These are phyloP conservation scores for Ophraella communa DNA, from an alignment of 2,888 invertebrate species.

Conservation along the genomic window DNA sequence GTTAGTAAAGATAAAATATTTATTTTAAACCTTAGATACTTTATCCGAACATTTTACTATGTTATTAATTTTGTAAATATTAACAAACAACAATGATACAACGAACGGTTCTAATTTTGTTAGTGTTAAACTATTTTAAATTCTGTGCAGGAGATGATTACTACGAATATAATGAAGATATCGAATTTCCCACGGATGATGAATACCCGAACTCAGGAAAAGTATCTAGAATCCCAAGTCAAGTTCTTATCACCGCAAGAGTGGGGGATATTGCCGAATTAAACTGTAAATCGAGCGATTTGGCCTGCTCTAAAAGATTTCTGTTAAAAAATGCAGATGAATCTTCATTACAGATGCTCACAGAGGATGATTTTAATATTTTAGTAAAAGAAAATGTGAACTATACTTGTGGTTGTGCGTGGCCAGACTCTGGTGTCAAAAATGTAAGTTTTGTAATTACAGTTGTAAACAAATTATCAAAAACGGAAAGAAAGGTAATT, in stretches of 20 bases:
- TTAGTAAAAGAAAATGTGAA: neutral
- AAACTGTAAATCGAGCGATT: neutral
- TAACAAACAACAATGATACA: neutral
- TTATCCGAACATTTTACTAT: neutral
- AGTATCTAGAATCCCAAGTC: neutral
- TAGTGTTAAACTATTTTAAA: neutral
- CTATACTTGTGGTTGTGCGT: conserved; percentile 17
- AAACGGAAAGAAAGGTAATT: neutral
- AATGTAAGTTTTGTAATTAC: conserved; percentile 8
- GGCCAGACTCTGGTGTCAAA: neutral
- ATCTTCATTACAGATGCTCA: neutral
- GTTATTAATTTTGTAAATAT: neutral
- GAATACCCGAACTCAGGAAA: neutral
- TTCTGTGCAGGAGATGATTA: neutral
- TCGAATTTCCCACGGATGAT: neutral
- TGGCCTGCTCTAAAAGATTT: conserved; percentile 2
- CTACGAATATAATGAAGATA: neutral
- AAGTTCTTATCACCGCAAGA: neutral
- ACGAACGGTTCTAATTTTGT: neutral
- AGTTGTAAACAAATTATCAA: neutral
- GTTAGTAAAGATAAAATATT: neutral
- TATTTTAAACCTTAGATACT: neutral
- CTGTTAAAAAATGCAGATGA: neutral
- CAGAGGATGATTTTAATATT: neutral
- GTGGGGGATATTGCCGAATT: neutral